A percentile compares a stretch with the other conserved stretches of the same genome.
Evolutionary conservation across 2,888 invertebrate genomes (phyloP).

Genomic region (Cenopis cana): DNA sequence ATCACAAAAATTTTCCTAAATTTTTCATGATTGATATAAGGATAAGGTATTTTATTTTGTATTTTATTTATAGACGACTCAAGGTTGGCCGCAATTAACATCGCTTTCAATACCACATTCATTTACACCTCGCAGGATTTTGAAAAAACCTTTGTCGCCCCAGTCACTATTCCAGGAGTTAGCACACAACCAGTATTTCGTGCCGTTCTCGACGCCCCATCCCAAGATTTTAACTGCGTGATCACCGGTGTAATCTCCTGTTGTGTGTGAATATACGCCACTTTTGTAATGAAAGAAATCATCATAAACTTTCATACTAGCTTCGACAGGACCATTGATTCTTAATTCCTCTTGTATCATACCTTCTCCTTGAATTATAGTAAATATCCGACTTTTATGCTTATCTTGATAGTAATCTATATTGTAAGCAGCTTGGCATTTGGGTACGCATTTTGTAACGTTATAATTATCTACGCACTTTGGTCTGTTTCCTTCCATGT

Average conservation of each 20-base stretch:
- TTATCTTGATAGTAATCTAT: constrained; percentile 90
- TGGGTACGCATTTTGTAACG: constrained; percentile 91
- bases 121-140: constrained; percentile 92
- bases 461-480: constrained; percentile 87
- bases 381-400: constrained; percentile 90
- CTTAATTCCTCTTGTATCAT: constrained; percentile 92
- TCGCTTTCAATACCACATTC: constrained; percentile 90
- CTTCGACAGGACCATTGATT: constrained; percentile 96
- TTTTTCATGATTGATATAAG: too few species aligned
- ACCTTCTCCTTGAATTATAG: constrained; percentile 85
- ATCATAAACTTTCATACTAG: constrained; percentile 92
- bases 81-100: constrained; percentile 87
- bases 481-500: constrained; percentile 91
- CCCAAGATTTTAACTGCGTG: constrained; percentile 95
- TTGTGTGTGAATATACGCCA: constrained; percentile 88
- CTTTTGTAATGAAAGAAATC: constrained; percentile 94
- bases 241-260: constrained; percentile 90
- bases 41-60: too few species aligned
- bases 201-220: constrained; percentile 92
- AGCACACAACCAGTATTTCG: constrained; percentile 95
- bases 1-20: neutral
- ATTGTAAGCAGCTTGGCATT: constrained; percentile 86
- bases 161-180: constrained; percentile 98
- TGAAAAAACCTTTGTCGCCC: constrained; percentile 95
- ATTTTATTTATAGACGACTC: constrained; percentile 38